A percentile compares a stretch with the other conserved stretches of the same genome.
Conservation (phyloP, 2,113 vertebrate species). For the Opisthocomus hoazin region DNA sequence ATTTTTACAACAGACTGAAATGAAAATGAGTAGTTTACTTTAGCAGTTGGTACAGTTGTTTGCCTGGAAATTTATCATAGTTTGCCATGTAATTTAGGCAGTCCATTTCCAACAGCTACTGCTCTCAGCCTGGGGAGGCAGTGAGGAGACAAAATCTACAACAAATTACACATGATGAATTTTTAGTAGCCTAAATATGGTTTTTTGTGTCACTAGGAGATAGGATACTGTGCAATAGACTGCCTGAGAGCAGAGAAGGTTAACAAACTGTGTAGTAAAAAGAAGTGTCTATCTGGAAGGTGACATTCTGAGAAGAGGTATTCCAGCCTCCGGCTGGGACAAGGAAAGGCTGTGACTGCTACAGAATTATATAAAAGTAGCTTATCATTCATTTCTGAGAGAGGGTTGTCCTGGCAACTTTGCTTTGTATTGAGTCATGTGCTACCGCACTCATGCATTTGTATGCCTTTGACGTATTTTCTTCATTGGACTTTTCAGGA, state of each 20-base stretch:
- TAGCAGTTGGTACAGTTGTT: background rate
- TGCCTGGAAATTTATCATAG: constrained; percentile 9
- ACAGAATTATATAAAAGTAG: background rate
- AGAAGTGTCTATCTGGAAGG: background rate
- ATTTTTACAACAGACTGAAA: constrained; percentile 13
- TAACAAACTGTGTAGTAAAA: background rate
- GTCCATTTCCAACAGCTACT: background rate
- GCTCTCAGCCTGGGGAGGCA: background rate
- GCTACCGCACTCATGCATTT: background rate
- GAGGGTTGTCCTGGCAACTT: background rate
- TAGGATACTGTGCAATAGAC: background rate
- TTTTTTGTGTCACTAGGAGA: background rate
- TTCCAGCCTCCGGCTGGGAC: background rate
- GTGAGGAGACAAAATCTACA: background rate
- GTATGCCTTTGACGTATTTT: background rate
- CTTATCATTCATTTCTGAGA: constrained; percentile 12
- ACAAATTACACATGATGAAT: constrained; percentile 11
- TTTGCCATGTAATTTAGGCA: constrained; percentile 33
- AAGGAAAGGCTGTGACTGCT: background rate
- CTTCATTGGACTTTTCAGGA: constrained; percentile 22
- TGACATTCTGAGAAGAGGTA: constrained; percentile 37
- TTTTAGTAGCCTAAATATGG: background rate
- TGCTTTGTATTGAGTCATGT: background rate
- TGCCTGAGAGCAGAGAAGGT: background rate
- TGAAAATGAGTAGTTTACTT: constrained; percentile 11